A percentile compares a stretch with the other conserved stretches of the same genome.
phyloP scores from a whole-genome alignment of 2,888 invertebrate genomes.

The Bursaphelenchus okinawaensis region DNA sequence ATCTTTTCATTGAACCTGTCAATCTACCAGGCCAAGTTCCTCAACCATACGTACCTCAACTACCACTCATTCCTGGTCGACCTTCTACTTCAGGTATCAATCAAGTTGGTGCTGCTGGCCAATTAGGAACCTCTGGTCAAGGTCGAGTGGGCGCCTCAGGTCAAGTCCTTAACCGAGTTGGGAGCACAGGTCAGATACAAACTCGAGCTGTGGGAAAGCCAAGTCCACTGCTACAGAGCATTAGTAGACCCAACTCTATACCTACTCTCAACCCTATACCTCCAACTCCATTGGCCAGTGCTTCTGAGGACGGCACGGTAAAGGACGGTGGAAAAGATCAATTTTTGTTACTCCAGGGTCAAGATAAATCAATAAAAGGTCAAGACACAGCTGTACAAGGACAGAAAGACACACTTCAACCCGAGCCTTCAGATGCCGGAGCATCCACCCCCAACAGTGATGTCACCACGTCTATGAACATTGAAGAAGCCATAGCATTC shows the following conservation, averaged over 20 bases:
- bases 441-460: not conserved
- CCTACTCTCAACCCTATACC: not conserved
- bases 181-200: too few relatives aligned
- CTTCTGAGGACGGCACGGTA: not conserved
- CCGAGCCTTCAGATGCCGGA: not conserved
- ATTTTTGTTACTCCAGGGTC: not conserved
- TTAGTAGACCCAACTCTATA: too few relatives aligned
- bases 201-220: too few relatives aligned
- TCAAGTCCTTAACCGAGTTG: too few relatives aligned
- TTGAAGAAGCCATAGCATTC: conserved; percentile 5
- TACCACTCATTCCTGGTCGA: not conserved
- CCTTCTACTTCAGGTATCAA: not conserved
- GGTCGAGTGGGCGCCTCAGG: too few relatives aligned
- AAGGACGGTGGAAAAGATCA: not conserved
- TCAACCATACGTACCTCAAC: not conserved
- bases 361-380: not conserved
- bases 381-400: not conserved
- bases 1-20: not conserved
- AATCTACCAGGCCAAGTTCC: not conserved
- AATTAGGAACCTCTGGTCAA: too few relatives aligned
- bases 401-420: too few relatives aligned
- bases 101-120: too few relatives aligned
- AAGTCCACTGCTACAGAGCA: too few relatives aligned
- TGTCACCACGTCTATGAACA: conserved; percentile 1
- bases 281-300: not conserved